These are phyloP conservation scores for Melanotaenia nigrans DNA, from an alignment of 2,797 vertebrate species.

Conservation along the genomic window DNA sequence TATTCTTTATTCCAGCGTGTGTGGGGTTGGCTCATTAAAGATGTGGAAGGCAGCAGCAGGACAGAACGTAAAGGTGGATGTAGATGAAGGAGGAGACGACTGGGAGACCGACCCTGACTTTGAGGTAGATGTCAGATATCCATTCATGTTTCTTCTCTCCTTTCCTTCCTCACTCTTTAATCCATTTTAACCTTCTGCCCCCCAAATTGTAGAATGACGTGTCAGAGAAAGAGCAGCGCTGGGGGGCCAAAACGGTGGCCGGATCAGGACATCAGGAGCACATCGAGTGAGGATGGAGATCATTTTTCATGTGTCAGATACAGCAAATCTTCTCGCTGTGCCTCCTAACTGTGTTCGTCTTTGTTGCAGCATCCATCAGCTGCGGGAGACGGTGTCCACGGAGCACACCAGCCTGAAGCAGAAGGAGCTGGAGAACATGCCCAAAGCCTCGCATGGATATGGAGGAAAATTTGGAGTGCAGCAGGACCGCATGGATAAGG, in stretches of 20 bases:
- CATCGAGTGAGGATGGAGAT: slow-evolving; percentile 86
- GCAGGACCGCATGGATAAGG: slow-evolving; percentile 97
- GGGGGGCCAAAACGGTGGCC: slow-evolving; percentile 95
- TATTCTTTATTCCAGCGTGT: slow-evolving; percentile 13
- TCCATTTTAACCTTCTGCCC: no score
- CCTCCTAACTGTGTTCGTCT: slow-evolving; percentile 7
- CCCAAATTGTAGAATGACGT: slow-evolving; percentile 87
- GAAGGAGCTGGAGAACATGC: slow-evolving; percentile 89
- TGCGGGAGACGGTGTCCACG: slow-evolving; percentile 90
- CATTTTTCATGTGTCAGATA: fast-evolving
- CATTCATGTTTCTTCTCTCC: background rate
- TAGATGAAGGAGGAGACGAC: slow-evolving; percentile 88
- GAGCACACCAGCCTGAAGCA: slow-evolving; percentile 92
- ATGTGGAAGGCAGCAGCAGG: slow-evolving; percentile 97
- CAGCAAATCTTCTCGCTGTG: background rate
- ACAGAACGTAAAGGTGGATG: slow-evolving; percentile 80
- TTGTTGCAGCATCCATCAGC: slow-evolving; percentile 85
- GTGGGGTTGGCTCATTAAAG: slow-evolving; percentile 51
- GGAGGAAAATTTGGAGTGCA: slow-evolving; percentile 95
- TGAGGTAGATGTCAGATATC: slow-evolving; percentile 81
- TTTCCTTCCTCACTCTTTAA: background rate
- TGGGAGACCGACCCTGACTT: slow-evolving; percentile 99
- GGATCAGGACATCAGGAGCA: slow-evolving; percentile 97
- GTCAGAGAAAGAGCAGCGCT: slow-evolving; percentile 95
- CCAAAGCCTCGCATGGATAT: slow-evolving; percentile 93